Base-by-base conservation (phyloP, 1,140 invertebrate species). In the Drosophila quadrilineata region DNA sequence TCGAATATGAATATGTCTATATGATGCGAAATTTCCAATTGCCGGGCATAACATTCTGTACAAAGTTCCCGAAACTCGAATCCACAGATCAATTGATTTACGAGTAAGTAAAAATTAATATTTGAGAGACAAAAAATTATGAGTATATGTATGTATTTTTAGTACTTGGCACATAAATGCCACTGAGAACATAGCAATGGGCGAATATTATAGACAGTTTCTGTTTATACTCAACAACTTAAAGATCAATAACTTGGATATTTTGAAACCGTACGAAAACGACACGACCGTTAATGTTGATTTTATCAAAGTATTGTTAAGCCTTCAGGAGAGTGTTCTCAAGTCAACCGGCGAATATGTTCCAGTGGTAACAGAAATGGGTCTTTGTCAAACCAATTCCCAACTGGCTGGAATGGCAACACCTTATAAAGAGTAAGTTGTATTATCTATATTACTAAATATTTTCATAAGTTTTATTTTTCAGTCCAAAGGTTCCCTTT, bases 1-100 rank as follows among this genome's bases (percentile, higher is more conserved):
- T 85, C 49, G 77, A 79, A 28, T 80, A 85, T 31, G 87, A 88
- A 62, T 87, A 65, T 57, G 48, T 87, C 10, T 76, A 58, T 22
- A 69, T 63, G 1, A 31, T 84, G 19, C 69, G 70, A 9, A 73
- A 87, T 14, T 85, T 88, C 24, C 58, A 72, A n/a, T 71, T 82
- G 36, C 26, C 77, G 0, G 87, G 87, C 0, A 24, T 87, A 0
- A 88, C 87, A 0, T 41, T 88, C 3, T 88, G 87, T 43, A 67
- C 79, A 2, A 29, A 58, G 9, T 88, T 69, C 38, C 29, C 57
- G 8, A 35, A 45, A 10, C 6, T 68, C 1, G 19, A 72, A 5
- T 16, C 40, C n/a, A 60, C 63, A 3, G 46, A 70, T 6, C 6
- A 69, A 33, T 12, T 88, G 2, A 65, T 88, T 4, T 38, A 45